Evolutionary conservation across 2,797 vertebrate genomes (phyloP), one percentile per base, ranked within the genome.

Genomic region (Champsocephalus esox): DNA sequence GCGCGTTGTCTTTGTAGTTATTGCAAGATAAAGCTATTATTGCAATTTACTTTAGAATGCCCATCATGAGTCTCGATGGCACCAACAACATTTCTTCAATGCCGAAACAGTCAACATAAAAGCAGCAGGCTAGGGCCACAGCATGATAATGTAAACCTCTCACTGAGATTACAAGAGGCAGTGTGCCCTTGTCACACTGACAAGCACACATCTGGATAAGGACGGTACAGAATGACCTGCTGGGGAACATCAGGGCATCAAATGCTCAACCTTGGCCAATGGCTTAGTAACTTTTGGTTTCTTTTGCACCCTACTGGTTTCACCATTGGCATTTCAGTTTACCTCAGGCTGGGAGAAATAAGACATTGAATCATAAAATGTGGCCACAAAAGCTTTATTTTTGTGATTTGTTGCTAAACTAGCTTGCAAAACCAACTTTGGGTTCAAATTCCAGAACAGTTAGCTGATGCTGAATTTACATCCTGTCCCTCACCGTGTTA

Each of bases 171-270:
- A 72, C 38, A 63, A 38, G 19, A 64, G 52, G 65, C 66, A 67
- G 21, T 11, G 1, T 66, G 16, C 14, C 60, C 60, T 77, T 34
- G 75, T 66, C 56, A 70, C 63, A 60, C 24, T 52, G 73, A 45
- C 10, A 43, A 50, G 28, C 32, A 63, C 57, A 50, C 17, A 75
- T 71, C 12, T 59, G 76, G 54, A 85, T 71, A 73, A n/a, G 19
- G 48, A 79, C 28, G 66, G 73, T 83, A 79, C 71, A 82, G 24
- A 2, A 24, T 75, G 81, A 87, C 81, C 79, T 86, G 63, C 66
- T 71, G 70, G 63, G 48, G 68, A 85, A 80, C 51, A 73, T 50
- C 55, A 51, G 38, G 57, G 48, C 63, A 59, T 68, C 70, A 83
- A 83, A 79, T 49, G 32, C 51, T 81, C 70, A 81, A 77, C 80